Percentiles rank a stretch among this genome's conserved stretches.
Conservation (phyloP, 2,888 invertebrate species). For the Argyra leucocephala region DNA sequence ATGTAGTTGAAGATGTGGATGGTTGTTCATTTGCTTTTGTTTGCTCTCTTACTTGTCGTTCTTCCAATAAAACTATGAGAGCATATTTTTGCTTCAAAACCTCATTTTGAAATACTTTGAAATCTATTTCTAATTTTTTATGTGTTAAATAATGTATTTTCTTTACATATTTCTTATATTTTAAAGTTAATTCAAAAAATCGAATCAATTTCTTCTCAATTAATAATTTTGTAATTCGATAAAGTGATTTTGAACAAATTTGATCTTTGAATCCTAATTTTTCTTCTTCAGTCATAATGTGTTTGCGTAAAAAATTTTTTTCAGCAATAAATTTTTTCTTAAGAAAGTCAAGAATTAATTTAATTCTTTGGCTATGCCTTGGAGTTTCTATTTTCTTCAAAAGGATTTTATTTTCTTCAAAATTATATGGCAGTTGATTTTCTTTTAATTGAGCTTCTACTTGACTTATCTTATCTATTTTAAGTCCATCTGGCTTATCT, state of each 20-base stretch:
- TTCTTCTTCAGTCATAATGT: conserved; percentile 49
- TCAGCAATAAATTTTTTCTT: conserved; percentile 52
- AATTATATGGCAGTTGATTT: conserved; percentile 23
- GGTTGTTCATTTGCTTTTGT: conserved; percentile 14
- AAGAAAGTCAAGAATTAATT: conserved; percentile 53
- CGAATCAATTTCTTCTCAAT: conserved; percentile 35
- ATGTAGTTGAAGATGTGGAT: conserved; percentile 16
- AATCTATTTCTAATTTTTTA: conserved; percentile 33
- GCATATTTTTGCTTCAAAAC: conserved; percentile 32
- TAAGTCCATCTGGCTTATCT: conserved; percentile 14
- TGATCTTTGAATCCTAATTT: conserved; percentile 51
- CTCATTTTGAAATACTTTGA: conserved; percentile 30
- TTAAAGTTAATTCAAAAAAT: conserved; percentile 33
- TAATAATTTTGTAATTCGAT: conserved; percentile 51
- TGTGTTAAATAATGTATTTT: conserved; percentile 34
- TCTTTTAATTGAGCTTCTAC: conserved; percentile 30
- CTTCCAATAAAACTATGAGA: conserved; percentile 30
- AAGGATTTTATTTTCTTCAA: conserved; percentile 16
- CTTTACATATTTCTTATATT: conserved; percentile 29
- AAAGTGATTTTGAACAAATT: conserved; percentile 49
- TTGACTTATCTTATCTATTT: conserved; percentile 24
- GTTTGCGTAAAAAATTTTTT: conserved; percentile 45
- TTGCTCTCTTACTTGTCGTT: conserved; percentile 25
- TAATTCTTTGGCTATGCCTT: conserved; percentile 47
- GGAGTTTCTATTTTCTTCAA: conserved; percentile 24